phyloP scores from a whole-genome alignment of 1,140 invertebrate species.

The Pissodes strobi region DNA sequence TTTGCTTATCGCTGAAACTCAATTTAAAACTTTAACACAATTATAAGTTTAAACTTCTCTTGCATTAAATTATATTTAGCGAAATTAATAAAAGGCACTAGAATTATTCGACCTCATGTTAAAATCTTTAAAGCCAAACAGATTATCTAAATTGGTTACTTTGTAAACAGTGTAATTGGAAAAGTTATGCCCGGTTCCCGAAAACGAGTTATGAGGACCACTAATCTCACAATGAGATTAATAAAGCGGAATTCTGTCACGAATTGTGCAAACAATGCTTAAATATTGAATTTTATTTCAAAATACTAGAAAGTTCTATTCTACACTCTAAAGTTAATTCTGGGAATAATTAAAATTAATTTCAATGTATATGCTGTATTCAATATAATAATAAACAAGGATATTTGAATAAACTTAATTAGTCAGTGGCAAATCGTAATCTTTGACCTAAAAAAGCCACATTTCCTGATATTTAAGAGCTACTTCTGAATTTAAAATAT shows the following conservation, averaged over 20 bases:
- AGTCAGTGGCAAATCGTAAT: too few species aligned
- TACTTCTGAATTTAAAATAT: too few species aligned
- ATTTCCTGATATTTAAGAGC: too few species aligned
- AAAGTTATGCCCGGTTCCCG: conserved; percentile 39
- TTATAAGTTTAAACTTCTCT: conserved; percentile 8
- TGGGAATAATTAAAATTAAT: too few species aligned
- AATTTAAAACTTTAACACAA: conserved; percentile 19
- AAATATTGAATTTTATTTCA: conserved; percentile 14
- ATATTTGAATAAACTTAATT: too few species aligned
- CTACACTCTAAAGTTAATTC: too few species aligned
- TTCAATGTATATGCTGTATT: too few species aligned
- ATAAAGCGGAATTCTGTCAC: conserved; percentile 11
- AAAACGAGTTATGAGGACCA: conserved; percentile 8
- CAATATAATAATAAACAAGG: too few species aligned
- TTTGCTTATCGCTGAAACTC: too few species aligned
- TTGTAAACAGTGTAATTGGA: conserved; percentile 49
- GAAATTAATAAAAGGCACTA: conserved; percentile 27
- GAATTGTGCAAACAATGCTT: conserved; percentile 19
- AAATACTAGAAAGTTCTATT: too few species aligned
- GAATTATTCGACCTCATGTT: conserved; percentile 41
- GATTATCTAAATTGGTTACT: conserved; percentile 51
- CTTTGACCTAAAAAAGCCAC: too few species aligned
- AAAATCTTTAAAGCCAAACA: conserved; percentile 43
- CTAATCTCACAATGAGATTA: conserved; percentile 24
- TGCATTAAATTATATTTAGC: conserved; percentile 13